Evolutionary conservation across 1,140 invertebrate species (phyloP).

Genomic region (Venustaconcha ellipsiformis): DNA sequence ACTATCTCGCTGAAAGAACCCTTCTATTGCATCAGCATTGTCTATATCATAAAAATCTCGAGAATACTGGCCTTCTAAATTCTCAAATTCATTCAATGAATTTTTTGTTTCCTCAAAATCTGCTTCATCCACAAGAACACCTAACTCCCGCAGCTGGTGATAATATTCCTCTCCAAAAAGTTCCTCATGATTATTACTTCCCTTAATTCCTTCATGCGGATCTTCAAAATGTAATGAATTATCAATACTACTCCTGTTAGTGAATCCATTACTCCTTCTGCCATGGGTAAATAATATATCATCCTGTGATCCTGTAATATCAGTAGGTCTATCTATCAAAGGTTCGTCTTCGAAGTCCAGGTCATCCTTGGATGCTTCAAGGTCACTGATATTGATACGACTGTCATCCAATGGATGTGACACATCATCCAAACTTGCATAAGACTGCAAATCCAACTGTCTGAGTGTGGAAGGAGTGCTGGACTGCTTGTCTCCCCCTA

Average conservation of each 20-base stretch:
- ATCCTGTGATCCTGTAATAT: background rate
- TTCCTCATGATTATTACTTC: conserved; percentile 37
- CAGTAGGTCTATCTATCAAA: conserved; percentile 1
- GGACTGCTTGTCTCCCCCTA: conserved; percentile 57
- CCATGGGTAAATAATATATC: conserved; percentile 12
- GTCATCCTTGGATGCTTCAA: conserved; percentile 63
- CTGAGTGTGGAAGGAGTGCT: conserved; percentile 54
- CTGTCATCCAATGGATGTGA: conserved; percentile 43
- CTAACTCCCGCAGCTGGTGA: conserved; percentile 56
- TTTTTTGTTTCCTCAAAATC: conserved; percentile 49
- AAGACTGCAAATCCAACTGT: conserved; percentile 50
- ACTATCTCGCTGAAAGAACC: conserved; percentile 40
- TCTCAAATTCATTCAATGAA: conserved; percentile 56
- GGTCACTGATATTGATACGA: conserved; percentile 59
- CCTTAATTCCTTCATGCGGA: conserved; percentile 22
- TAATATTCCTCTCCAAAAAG: conserved; percentile 61
- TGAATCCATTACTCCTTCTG: conserved; percentile 34
- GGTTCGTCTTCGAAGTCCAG: conserved; percentile 31
- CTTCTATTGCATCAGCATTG: conserved; percentile 43
- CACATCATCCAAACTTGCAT: conserved; percentile 55
- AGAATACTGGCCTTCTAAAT: conserved; percentile 46
- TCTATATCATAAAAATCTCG: conserved; percentile 38
- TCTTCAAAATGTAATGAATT: conserved; percentile 45
- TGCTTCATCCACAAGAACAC: conserved; percentile 60
- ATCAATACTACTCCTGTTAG: conserved; percentile 45